Evolutionary conservation across 2,113 vertebrate species (phyloP), one percentile per base, ranked within the genome.

Genomic region (Sturnus vulgaris): DNA sequence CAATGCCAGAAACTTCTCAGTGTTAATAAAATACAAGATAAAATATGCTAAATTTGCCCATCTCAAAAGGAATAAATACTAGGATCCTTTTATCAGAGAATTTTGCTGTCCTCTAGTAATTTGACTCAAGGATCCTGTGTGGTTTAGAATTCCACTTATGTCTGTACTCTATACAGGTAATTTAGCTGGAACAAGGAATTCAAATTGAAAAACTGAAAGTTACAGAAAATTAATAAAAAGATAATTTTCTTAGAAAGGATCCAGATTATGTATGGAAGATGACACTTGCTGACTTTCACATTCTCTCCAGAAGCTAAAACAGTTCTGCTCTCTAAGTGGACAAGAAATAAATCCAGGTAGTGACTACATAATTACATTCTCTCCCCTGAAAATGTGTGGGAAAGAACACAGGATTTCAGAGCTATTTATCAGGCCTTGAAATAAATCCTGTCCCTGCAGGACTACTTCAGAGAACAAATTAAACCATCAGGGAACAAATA

Each of bases 401-500:
- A 81, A 80, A 88, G 13, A 5, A 1, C 27, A 65, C 6, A 35
- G 49, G 22, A 64, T 68, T 69, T 90, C 46, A 88, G 25, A 80
- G 40, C 47, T 60, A 27, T 78, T 93, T 65, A 66, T 78, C 52
- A 94, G 56, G 23, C 44, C 42, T 83, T 78, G 86, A 92, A 90
- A 81, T 53, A 66, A 88, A 81, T 47, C 56, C 55, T 50, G 14
- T 44, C 65, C 28, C 72, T 82, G 42, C 39, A 68, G 33, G 33
- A 66, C 87, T 84, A 71, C 18, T 64, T 88, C 83, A 80, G 47
- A 70, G 60, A 88, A 78, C 55, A 83, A 70, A 71, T 30, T 63
- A 92, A 93, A 75, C 28, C 65, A 82, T 71, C 53, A 86, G 47
- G 65, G 60, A 93, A 73, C 33, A 94, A 92, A 89, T 71, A 91